Evolutionary conservation across 2,113 vertebrate genomes (phyloP).

Genomic region (Peromyscus maniculatus): DNA sequence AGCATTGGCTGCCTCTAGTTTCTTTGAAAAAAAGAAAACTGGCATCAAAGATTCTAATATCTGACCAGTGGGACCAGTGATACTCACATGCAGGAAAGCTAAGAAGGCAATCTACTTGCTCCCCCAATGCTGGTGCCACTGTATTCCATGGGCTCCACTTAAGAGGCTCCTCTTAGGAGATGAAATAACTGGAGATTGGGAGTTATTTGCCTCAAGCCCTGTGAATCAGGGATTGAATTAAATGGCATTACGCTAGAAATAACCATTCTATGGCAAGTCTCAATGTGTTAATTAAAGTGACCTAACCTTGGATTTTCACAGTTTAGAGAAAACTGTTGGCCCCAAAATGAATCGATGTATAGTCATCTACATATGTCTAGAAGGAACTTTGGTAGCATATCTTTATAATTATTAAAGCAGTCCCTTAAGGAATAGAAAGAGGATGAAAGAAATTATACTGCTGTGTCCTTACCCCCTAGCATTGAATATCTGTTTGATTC

Average conservation of each 20-base stretch:
- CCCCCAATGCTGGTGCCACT: accelerated
- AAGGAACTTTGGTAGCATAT: not conserved
- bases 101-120: not conserved
- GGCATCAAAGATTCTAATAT: not conserved
- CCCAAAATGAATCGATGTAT: slow-evolving; percentile 27
- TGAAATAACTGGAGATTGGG: slow-evolving; percentile 60
- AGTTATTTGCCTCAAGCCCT: slow-evolving; percentile 78
- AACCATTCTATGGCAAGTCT: slow-evolving; percentile 80
- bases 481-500: not conserved
- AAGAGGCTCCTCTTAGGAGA: slow-evolving; percentile 39
- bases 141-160: not conserved
- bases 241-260: slow-evolving; percentile 83
- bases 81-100: not conserved
- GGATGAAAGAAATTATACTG: not conserved
- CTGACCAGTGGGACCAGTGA: not conserved
- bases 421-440: not conserved
- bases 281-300: slow-evolving; percentile 85
- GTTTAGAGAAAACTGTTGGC: slow-evolving; percentile 69
- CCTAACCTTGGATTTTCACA: slow-evolving; percentile 78
- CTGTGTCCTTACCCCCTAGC: not conserved
- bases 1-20: slow-evolving; percentile 38
- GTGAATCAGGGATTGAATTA: slow-evolving; percentile 81
- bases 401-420: slow-evolving; percentile 43
- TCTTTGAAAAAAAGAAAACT: not conserved
- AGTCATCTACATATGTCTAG: not conserved